Conservation (phyloP, 1,140 invertebrate genomes). For the Pemphigus obesinymphae region DNA sequence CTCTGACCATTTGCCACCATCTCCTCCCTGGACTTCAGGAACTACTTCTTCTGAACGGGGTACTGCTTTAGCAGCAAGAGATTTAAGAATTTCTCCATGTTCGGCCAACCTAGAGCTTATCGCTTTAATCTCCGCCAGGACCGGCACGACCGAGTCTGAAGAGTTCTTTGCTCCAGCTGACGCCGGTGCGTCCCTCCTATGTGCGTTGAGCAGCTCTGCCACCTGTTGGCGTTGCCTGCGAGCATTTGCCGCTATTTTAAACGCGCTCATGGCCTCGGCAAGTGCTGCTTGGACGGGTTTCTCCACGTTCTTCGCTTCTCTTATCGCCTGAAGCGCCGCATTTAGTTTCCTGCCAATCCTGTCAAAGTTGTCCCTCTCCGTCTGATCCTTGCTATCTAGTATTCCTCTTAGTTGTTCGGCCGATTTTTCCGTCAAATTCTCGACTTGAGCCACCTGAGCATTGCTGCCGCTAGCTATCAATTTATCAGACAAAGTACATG, state of each 20-base stretch:
- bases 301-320: not conserved
- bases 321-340: not conserved
- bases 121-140: too few relatives aligned
- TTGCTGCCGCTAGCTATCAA: not conserved
- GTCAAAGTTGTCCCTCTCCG: not conserved
- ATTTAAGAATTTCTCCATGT: too few relatives aligned
- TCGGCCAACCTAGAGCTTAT: too few relatives aligned
- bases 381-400: accelerated
- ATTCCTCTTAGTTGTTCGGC: not conserved
- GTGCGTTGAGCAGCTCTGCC: not conserved
- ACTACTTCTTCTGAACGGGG: too few relatives aligned
- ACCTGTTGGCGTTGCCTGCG: not conserved
- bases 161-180: too few relatives aligned
- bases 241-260: not conserved
- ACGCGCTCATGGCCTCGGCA: not conserved
- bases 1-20: too few relatives aligned
- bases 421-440: not conserved
- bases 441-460: not conserved
- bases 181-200: not conserved
- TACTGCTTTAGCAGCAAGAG: too few relatives aligned
- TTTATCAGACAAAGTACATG: too few relatives aligned
- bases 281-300: not conserved
- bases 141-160: too few relatives aligned
- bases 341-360: not conserved
- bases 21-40: too few relatives aligned